A percentile compares a stretch with the other conserved stretches of the same genome.
These are phyloP conservation scores for Mobula hypostoma DNA, from an alignment of 2,113 vertebrate species.

Conservation along the genomic window DNA sequence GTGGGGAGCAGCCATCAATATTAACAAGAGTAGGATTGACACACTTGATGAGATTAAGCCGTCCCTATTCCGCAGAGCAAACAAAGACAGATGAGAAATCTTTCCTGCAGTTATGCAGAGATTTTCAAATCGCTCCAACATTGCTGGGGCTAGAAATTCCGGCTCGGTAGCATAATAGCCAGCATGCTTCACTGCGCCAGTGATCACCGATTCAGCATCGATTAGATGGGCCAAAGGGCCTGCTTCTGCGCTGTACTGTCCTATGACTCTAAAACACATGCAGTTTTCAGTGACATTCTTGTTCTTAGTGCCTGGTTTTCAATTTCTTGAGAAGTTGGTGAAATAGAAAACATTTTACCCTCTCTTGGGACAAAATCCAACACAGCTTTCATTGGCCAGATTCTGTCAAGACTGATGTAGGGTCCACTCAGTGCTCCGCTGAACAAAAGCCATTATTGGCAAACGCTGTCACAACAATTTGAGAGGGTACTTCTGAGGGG, in stretches of 20 bases:
- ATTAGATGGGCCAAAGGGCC: no score
- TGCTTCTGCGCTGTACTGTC: no score
- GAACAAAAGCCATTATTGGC: neutral
- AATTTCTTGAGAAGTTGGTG: neutral
- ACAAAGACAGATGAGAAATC: neutral
- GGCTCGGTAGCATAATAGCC: no score
- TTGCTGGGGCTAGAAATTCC: neutral
- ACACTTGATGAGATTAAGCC: neutral
- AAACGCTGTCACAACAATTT: neutral
- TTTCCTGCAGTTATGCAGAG: neutral
- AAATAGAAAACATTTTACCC: neutral
- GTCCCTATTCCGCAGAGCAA: neutral
- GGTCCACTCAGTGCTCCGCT: neutral
- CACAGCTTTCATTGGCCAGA: neutral
- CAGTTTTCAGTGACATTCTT: neutral
- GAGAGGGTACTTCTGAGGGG: no score
- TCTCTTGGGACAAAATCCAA: neutral
- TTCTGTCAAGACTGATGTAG: neutral
- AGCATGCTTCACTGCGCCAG: no score
- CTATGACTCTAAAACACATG: neutral
- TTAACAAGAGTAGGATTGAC: neutral
- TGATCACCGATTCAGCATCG: no score
- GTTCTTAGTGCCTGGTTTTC: neutral
- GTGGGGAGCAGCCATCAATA: neutral
- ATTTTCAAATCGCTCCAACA: neutral